These are phyloP conservation scores for Champsocephalus gunnari DNA, from an alignment of 2,797 vertebrate species.

Conservation along the genomic window DNA sequence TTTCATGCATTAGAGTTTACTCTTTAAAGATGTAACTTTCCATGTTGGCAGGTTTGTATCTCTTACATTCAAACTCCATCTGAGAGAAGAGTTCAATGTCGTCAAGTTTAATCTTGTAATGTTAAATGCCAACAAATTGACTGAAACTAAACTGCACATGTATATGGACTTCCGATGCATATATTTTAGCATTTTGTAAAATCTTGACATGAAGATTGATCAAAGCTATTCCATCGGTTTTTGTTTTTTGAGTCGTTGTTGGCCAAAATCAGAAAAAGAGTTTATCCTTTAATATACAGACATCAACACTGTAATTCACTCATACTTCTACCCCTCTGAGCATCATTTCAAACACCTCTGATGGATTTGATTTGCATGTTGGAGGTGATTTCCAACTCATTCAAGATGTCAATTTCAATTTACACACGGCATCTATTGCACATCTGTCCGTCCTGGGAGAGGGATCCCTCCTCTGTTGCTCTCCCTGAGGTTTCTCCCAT, in stretches of 20 bases:
- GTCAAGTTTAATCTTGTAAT: not conserved
- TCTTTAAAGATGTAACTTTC: conserved; percentile 3
- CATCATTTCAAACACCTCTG: conserved; percentile 7
- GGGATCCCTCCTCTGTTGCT: too few relatives aligned
- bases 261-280: too few relatives aligned
- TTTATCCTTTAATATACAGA: not conserved
- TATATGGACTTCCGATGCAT: not conserved
- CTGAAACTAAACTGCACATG: conserved; percentile 2
- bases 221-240: not conserved
- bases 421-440: too few relatives aligned
- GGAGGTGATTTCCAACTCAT: conserved; percentile 14
- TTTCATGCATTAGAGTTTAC: not conserved
- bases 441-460: too few relatives aligned
- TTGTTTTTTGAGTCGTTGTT: not conserved
- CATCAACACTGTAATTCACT: not conserved
- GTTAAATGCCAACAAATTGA: not conserved
- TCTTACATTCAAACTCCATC: conserved; percentile 10
- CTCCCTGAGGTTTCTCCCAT: too few relatives aligned
- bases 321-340: not conserved
- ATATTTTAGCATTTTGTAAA: not conserved
- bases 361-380: conserved; percentile 17
- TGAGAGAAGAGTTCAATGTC: conserved; percentile 1
- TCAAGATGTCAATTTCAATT: not conserved
- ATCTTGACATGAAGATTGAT: not conserved
- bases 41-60: not conserved